Evolutionary conservation across 2,888 invertebrate species (phyloP), one percentile per base, ranked within the genome.

Genomic region (Syritta pipiens): DNA sequence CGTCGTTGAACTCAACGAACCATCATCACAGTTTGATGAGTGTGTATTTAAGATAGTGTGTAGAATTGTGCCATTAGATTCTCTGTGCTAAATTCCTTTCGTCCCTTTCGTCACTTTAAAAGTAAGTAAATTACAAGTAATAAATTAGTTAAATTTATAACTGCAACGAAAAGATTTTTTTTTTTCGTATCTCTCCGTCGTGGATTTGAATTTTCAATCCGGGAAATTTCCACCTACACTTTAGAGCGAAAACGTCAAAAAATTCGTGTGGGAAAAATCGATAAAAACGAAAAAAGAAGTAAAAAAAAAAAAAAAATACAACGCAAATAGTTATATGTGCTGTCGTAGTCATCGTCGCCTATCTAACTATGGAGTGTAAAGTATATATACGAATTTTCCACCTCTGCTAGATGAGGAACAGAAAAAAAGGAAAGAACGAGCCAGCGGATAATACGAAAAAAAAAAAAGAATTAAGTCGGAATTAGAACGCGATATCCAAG

Each of bases 41-140:
- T 82, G 82, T 82, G 75, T 82, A 77, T 82, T 82, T 81, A 82
- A 83, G 81, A 82, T 82, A 83, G 83, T 83, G 83, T 82, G 83
- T 83, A 84, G 84, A 83, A 82, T 83, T 83, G 83, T 83, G 83
- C 83, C 82, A 83, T 83, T 82, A 81, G 72, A 75, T 75, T 81
- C 65, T 82, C 82, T 82, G 83, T 83, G 83, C 81, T 83, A 82
- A 83, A 83, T 82, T 82, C 82, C 79, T 82, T 82, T 83, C 82
- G 82, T 82, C 83, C 83, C 82, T 83, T 83, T 81, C 81, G 79
- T 76, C 79, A 81, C 82, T 82, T 63, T 77, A 81, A 77, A 82
- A 82, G 82, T 82, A 83, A 82, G 82, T 82, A 83, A 81, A 71
- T 71, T 81, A 63, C 32, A 79, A 49, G 17, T 32, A 68, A 59